Evolutionary conservation across 2,113 vertebrate genomes (phyloP).

Genomic region (Trichomycterus rosablanca): DNA sequence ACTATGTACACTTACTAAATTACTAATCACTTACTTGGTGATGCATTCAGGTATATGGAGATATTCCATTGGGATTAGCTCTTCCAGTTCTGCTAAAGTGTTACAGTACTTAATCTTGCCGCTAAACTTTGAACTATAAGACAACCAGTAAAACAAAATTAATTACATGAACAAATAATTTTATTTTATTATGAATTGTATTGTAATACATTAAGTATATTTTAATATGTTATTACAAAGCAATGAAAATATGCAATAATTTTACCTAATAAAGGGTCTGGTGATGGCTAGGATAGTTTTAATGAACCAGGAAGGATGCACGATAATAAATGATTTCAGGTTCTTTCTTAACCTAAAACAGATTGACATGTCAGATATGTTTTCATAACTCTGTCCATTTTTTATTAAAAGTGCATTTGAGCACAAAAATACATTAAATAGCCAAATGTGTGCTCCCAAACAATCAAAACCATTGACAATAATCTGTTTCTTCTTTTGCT

Average conservation of each 20-base stretch:
- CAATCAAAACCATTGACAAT: too few species aligned
- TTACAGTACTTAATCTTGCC: conserved; percentile 92
- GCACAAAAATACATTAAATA: too few species aligned
- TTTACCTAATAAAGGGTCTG: conserved; percentile 95
- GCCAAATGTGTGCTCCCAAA: too few species aligned
- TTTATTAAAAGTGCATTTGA: too few species aligned
- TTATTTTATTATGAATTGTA: background rate
- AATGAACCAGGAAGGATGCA: conserved; percentile 98
- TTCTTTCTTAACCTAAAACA: conserved; percentile 86
- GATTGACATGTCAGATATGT: background rate
- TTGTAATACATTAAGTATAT: background rate
- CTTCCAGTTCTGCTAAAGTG: conserved; percentile 82
- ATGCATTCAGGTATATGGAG: conserved; percentile 94
- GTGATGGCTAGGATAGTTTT: conserved; percentile 90
- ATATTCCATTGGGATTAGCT: conserved; percentile 91
- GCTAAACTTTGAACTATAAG: conserved; percentile 91
- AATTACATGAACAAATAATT: background rate
- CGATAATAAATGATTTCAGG: conserved; percentile 95
- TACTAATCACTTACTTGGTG: conserved; percentile 85
- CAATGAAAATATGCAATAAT: background rate
- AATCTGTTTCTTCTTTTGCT: too few species aligned
- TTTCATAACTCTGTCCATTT: background rate
- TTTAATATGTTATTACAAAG: background rate
- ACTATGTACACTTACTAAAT: too few species aligned
- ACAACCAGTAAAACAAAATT: background rate